phyloP scores from a whole-genome alignment of 2,888 invertebrate species.

The Aproaerema taeniolella region DNA sequence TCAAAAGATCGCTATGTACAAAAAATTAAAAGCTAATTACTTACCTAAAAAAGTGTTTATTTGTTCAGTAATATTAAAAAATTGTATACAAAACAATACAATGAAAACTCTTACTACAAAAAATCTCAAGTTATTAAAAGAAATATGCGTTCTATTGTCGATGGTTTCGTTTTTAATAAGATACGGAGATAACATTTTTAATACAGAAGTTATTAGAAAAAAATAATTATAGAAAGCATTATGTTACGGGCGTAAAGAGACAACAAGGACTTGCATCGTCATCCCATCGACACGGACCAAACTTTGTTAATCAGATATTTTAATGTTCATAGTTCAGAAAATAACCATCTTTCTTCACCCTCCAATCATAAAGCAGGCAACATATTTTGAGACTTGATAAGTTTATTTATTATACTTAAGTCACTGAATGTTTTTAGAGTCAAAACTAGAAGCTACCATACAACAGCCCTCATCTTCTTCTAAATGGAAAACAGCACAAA shows the following conservation, averaged over 20 bases:
- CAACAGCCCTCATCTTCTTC: too few relatives aligned
- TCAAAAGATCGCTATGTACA: too few relatives aligned
- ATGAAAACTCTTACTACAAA: too few relatives aligned
- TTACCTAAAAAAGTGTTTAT: too few relatives aligned
- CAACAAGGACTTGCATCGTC: slow-evolving; percentile 63
- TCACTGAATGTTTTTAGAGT: too few relatives aligned
- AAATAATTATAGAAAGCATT: slow-evolving; percentile 63
- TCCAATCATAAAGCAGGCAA: slow-evolving; percentile 38
- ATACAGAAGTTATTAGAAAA: slow-evolving; percentile 48
- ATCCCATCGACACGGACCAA: slow-evolving; percentile 73
- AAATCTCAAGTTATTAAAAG: too few relatives aligned
- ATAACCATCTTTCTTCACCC: slow-evolving; percentile 70
- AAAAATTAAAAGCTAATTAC: too few relatives aligned
- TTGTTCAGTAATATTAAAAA: too few relatives aligned
- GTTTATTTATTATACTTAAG: too few relatives aligned
- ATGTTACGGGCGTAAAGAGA: slow-evolving; percentile 68
- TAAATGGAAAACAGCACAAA: too few relatives aligned
- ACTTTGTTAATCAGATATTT: slow-evolving; percentile 76
- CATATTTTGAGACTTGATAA: slow-evolving; percentile 39
- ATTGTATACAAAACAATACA: too few relatives aligned
- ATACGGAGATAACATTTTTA: slow-evolving; percentile 53
- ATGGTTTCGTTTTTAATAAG: slow-evolving; percentile 10
- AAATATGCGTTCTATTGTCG: slow-evolving; percentile 26
- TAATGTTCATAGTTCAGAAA: slow-evolving; percentile 76
- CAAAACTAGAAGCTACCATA: too few relatives aligned